A percentile compares a stretch with the other conserved stretches of the same genome.
Evolutionary conservation across 2,797 vertebrate genomes (phyloP).

Genomic region (Poliocrania exsul): DNA sequence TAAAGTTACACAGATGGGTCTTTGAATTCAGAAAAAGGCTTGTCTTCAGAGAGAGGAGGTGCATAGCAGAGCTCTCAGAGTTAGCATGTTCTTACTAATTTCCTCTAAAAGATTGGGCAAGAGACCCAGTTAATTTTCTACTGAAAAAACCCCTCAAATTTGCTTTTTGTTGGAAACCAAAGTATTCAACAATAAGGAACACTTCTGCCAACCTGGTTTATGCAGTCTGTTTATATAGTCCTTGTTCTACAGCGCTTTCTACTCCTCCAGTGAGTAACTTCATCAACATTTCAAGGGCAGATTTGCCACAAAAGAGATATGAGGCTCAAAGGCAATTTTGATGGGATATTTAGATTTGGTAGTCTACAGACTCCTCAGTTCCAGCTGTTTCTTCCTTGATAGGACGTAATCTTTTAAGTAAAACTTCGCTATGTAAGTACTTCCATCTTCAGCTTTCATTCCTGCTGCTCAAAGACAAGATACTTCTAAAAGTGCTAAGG

Average conservation of each 20-base stretch:
- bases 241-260: background rate
- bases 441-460: background rate
- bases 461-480: background rate
- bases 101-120: background rate
- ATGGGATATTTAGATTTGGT: background rate
- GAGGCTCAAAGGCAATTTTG: background rate
- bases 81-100: background rate
- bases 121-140: background rate
- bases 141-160: background rate
- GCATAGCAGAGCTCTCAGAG: background rate
- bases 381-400: background rate
- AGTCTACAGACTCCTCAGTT: background rate
- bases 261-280: background rate
- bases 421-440: background rate
- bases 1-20: background rate
- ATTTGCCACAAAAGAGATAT: background rate
- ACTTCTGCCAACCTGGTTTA: background rate
- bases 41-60: background rate
- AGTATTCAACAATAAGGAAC: background rate
- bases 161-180: background rate
- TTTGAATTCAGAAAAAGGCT: background rate
- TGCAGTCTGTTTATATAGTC: background rate
- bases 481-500: background rate
- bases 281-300: background rate
- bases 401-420: background rate